Conservation (phyloP, 2,888 invertebrate species). For the Lithodes maja region DNA sequence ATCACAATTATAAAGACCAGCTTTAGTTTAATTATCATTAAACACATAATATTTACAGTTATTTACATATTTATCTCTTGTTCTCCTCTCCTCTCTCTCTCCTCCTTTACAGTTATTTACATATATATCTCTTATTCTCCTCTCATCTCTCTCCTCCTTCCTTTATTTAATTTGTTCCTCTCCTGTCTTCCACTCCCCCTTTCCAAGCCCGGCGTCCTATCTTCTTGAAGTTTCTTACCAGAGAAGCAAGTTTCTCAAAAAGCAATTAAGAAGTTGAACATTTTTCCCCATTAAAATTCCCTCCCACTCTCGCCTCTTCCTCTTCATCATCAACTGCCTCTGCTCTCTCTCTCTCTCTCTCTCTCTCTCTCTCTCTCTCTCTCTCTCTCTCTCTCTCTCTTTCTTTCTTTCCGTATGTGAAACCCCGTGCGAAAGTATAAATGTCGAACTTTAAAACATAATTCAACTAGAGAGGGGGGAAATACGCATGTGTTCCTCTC, state of each 20-base stretch:
- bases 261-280: background rate
- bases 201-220: constrained; percentile 40
- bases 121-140: background rate
- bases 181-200: constrained; percentile 35
- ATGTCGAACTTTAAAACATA: background rate
- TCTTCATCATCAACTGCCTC: background rate
- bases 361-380: constrained; percentile 1
- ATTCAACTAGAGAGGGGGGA: background rate
- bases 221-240: background rate
- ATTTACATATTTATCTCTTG: too few relatives aligned
- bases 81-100: background rate
- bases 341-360: background rate
- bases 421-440: background rate
- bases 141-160: constrained; percentile 20
- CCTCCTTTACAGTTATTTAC: background rate
- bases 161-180: background rate
- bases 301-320: background rate
- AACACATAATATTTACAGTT: too few relatives aligned
- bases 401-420: background rate
- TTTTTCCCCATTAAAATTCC: background rate
- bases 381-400: constrained; percentile 1
- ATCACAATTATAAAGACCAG: too few relatives aligned
- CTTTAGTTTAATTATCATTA: too few relatives aligned
- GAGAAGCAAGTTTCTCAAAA: background rate
- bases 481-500: background rate